Evolutionary conservation across 2,797 vertebrate species (phyloP).

Genomic region (Myotis myotis): DNA sequence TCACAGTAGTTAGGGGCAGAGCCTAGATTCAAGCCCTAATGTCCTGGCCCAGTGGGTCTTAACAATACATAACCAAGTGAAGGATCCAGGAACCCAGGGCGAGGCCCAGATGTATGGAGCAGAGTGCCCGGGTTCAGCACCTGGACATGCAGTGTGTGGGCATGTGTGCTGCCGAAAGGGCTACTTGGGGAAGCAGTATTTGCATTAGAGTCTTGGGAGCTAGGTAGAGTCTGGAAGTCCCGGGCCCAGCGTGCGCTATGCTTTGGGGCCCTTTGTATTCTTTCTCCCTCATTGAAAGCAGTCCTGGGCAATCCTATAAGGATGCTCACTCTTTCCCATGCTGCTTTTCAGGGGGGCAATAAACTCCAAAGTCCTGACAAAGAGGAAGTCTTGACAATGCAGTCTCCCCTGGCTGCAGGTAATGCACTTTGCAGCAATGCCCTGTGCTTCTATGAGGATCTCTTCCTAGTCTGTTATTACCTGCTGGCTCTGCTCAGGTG

Average conservation of each 20-base stretch:
- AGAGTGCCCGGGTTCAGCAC: accelerated
- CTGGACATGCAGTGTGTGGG: background rate
- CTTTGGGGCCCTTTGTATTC: background rate
- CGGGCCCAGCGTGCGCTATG: background rate
- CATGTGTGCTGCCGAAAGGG: background rate
- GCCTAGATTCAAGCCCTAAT: background rate
- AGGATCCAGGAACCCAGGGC: background rate
- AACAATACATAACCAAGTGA: background rate
- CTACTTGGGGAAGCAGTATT: no score
- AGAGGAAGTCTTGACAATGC: background rate
- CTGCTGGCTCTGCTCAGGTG: background rate
- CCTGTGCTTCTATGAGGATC: background rate
- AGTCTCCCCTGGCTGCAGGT: background rate
- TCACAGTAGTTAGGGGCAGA: background rate
- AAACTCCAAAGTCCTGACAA: background rate
- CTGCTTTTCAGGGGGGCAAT: background rate
- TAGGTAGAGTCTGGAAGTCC: background rate
- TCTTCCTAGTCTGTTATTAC: background rate
- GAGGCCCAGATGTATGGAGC: background rate
- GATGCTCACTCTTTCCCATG: background rate
- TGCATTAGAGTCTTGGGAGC: background rate
- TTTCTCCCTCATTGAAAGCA: background rate
- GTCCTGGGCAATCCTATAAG: background rate
- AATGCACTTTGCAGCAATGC: background rate
- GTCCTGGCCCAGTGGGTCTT: background rate